A percentile compares a stretch with the other conserved stretches of the same genome.
Conservation (phyloP, 2,113 vertebrate genomes). For the Haliaeetus leucogaster region DNA sequence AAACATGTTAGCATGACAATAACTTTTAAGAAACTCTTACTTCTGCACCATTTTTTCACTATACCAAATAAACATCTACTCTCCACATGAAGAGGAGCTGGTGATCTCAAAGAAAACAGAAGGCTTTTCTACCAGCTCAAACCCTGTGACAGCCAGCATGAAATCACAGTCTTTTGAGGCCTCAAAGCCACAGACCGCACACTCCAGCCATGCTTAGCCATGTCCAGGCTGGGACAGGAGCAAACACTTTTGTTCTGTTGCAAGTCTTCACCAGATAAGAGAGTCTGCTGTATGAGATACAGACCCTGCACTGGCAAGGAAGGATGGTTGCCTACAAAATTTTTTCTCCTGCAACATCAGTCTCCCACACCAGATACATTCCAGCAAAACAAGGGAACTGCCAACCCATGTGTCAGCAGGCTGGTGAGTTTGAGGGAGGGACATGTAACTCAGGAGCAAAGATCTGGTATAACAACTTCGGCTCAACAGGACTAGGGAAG, state of each 20-base stretch:
- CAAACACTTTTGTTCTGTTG: background rate
- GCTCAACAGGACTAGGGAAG: background rate
- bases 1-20: background rate
- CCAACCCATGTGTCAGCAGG: rapidly evolving
- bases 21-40: background rate
- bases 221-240: background rate
- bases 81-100: background rate
- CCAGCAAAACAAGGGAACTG: background rate
- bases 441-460: background rate
- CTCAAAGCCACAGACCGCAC: background rate
- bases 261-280: background rate
- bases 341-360: background rate
- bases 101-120: background rate
- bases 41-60: background rate
- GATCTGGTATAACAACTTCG: background rate
- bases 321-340: background rate
- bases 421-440: background rate
- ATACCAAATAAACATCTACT: background rate
- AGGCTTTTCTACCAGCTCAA: background rate
- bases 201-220: background rate
- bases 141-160: background rate
- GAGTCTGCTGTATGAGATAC: background rate
- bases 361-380: background rate
- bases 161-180: background rate
- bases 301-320: background rate